phyloP scores from a whole-genome alignment of 2,113 vertebrate genomes.

The Bubalus kerabau region DNA sequence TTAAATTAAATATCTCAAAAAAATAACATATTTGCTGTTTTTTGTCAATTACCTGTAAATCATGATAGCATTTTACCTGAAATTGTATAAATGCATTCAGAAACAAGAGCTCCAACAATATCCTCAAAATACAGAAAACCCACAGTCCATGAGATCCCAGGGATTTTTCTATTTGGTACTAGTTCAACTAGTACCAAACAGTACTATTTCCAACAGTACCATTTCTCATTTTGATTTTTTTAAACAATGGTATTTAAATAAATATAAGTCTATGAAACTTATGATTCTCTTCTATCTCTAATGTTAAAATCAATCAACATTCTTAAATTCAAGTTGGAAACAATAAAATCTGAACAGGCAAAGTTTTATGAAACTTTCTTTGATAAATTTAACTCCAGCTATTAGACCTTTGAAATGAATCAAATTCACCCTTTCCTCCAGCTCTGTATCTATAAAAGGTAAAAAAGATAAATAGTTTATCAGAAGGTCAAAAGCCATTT shows the following conservation, averaged over 20 bases:
- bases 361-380: constrained; percentile 23
- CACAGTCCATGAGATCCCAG: background rate
- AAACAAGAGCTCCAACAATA: constrained; percentile 19
- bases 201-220: background rate
- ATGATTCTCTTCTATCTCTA: background rate
- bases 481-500: background rate
- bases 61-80: constrained; percentile 5
- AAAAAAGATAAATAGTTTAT: constrained; percentile 18
- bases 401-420: background rate
- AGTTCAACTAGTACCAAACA: background rate
- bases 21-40: background rate
- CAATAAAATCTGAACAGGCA: constrained; percentile 1
- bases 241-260: background rate
- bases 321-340: constrained; percentile 32
- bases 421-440: constrained; percentile 8
- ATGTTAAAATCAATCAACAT: constrained; percentile 29
- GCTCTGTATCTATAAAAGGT: background rate
- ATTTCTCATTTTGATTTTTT: background rate
- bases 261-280: background rate
- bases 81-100: constrained; percentile 21
- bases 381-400: background rate
- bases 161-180: background rate
- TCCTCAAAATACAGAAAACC: constrained; percentile 11
- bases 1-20: background rate
- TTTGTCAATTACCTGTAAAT: constrained; percentile 10